Base-by-base conservation (phyloP, 2,797 vertebrate genomes). In the Dipus sagitta region DNA sequence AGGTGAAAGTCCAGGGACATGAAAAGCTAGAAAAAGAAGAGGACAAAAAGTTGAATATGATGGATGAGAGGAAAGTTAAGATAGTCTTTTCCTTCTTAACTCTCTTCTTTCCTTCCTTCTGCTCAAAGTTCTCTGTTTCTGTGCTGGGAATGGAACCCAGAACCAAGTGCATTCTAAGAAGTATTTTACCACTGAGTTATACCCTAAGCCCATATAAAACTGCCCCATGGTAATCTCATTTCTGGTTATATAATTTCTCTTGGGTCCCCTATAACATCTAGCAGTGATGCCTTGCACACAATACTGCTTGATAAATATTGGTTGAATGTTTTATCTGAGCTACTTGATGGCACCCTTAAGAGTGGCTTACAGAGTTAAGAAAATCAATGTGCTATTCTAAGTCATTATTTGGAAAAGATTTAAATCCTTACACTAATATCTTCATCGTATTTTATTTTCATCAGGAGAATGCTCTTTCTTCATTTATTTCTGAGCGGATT, bases 361-460 rank as follows among this genome's bases (percentile, higher is more conserved):
- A 34, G 30, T 90, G 86, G 52, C 93, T 91, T 94, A 90, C 17
- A n/a, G 34, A 78, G 10, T 62, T 76, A 76, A 85, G 54, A 91
- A 90, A 90, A 93, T 86, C 34, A 88, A 64, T 86, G 34, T 79
- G n/a, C 54, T 91, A 32, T 88, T 86, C 80, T 34, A 87, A 75
- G 79, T 62, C 47, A 88, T 47, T 92, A 54, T 95, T 76, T 77
- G 54, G 38, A 91, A 85, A 96, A 93, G 21, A 88, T 90, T 78
- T 93, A 82, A 82, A 84, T 58, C 8, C 38, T 92, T 72, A 64
- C 7, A n/a, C 14, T 47, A 15, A 81, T 21, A 24, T 58, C 2
- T 71, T 87, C 77, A 15, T 32, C 77, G 60, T 54, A 68, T 24
- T 79, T 93, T 93, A 83, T 92, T 52, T 88, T 32, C 60, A 64